Evolutionary conservation across 2,888 invertebrate species (phyloP).

Genomic region (Eurytoma adleriae): DNA sequence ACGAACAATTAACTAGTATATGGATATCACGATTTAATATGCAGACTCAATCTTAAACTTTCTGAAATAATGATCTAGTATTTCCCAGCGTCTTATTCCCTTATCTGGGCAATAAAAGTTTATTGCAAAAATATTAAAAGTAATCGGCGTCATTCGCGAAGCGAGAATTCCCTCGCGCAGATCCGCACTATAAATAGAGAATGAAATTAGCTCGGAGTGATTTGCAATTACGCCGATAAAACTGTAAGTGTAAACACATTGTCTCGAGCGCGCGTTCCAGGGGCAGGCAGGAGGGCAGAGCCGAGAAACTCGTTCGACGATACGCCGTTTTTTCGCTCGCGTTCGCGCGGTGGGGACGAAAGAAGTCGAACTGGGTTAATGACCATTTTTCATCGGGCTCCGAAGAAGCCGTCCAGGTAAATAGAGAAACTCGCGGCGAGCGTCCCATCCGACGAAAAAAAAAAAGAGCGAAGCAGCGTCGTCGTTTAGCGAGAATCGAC

Average conservation of each 20-base stretch:
- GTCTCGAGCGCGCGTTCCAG: background rate
- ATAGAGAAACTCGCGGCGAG: conserved; percentile 51
- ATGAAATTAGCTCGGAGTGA: too few relatives aligned
- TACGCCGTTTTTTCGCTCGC: conserved; percentile 31
- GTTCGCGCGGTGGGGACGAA: conserved; percentile 22
- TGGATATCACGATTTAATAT: too few relatives aligned
- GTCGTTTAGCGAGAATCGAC: background rate
- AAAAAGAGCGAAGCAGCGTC: background rate
- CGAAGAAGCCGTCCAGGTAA: conserved; percentile 45
- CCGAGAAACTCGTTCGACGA: conserved; percentile 28
- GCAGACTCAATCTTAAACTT: too few relatives aligned
- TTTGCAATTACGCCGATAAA: background rate
- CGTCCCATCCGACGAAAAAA: background rate
- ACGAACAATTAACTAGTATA: too few relatives aligned
- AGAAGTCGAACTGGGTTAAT: conserved; percentile 56
- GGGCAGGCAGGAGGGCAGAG: background rate
- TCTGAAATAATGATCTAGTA: too few relatives aligned
- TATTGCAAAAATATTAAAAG: too few relatives aligned
- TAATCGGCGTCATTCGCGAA: too few relatives aligned
- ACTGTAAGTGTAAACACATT: background rate
- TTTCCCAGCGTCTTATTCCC: too few relatives aligned
- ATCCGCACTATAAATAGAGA: too few relatives aligned
- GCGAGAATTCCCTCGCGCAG: too few relatives aligned
- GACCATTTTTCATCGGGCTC: conserved; percentile 47
- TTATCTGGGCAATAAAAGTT: too few relatives aligned